These are phyloP conservation scores for Coelogynopora nodosa DNA, from an alignment of 2,888 invertebrate genomes.

Conservation along the genomic window DNA sequence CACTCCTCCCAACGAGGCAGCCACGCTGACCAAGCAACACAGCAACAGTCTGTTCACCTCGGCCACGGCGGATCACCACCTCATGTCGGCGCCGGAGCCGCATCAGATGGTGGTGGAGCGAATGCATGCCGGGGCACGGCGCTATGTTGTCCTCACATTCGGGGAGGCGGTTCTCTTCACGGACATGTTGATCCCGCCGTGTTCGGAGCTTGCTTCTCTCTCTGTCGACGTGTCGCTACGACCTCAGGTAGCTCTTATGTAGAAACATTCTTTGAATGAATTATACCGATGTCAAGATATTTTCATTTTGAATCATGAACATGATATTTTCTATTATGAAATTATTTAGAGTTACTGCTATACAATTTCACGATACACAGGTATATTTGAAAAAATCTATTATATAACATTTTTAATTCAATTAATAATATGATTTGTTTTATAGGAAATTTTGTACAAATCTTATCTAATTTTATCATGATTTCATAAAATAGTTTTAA, in stretches of 20 bases:
- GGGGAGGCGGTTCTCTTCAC: constrained; percentile 80
- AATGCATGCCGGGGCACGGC: constrained; percentile 79
- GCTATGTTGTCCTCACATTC: constrained; percentile 85
- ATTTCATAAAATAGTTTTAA: too few species aligned
- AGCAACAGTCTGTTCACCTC: constrained; percentile 67
- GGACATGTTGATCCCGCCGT: constrained; percentile 68
- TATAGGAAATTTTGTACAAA: too few species aligned
- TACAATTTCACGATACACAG: too few species aligned
- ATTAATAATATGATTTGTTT: too few species aligned
- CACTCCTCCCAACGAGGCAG: constrained; percentile 41
- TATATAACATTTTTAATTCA: too few species aligned
- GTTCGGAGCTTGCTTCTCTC: constrained; percentile 69
- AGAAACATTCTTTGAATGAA: too few species aligned
- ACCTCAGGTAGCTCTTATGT: not conserved
- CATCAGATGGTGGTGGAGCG: constrained; percentile 79
- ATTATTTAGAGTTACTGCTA: too few species aligned
- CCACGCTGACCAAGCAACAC: constrained; percentile 27
- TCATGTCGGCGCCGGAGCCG: constrained; percentile 70
- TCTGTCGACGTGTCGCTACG: constrained; percentile 81
- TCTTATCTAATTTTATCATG: too few species aligned
- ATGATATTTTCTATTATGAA: too few species aligned
- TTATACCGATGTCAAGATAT: too few species aligned
- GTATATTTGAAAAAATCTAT: too few species aligned
- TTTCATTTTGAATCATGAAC: too few species aligned
- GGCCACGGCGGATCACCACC: constrained; percentile 65